Evolutionary conservation across 1,140 invertebrate genomes (phyloP), one percentile per base, ranked within the genome.

Genomic region (Drosophila hydei): DNA sequence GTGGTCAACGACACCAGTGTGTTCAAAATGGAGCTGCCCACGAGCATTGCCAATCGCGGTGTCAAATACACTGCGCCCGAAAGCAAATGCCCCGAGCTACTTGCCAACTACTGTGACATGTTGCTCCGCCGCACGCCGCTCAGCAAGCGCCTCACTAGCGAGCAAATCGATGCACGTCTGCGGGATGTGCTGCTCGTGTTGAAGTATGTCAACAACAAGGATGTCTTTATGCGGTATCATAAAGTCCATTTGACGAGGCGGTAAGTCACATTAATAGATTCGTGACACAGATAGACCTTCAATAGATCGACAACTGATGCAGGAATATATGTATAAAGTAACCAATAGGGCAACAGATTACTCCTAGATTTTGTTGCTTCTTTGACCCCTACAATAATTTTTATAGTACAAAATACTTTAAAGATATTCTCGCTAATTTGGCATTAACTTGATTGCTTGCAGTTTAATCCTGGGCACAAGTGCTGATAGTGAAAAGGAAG

Each of bases 61-160:
- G 93, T 92, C 21, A 95, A 94, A 85, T 92, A 92, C 42, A 94
- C 94, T 25, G 91, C 93, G 52, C 97, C 97, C 2, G 99, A 99
- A 91, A 99, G 98, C 62, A 98, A 99, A 91, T 99, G 98, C 93
- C 99, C 99, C 14, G 99, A 99, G 93, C 94, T 99, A 48, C 93
- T 99, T 77, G 99, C 99, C 38, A 99, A 99, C 92, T 99, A 99
- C 94, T 99, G 99, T 95, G 99, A 99, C 96, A 98, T 99, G 96
- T 93, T 99, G 77, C 93, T 99, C 75, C 94, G 99, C 75, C 98
- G 98, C 92, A 99, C 98, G 43, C 97, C 97, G 21, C 93, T 99
- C 58, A 99, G 98, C 92, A 99, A 99, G 92, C 95, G 97, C 80
- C 94, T 99, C 23, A 99, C 98, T 3, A 98, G 97, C 63, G 99